Evolutionary conservation across 1,140 invertebrate genomes (phyloP).

Genomic region (Diabrotica virgifera): DNA sequence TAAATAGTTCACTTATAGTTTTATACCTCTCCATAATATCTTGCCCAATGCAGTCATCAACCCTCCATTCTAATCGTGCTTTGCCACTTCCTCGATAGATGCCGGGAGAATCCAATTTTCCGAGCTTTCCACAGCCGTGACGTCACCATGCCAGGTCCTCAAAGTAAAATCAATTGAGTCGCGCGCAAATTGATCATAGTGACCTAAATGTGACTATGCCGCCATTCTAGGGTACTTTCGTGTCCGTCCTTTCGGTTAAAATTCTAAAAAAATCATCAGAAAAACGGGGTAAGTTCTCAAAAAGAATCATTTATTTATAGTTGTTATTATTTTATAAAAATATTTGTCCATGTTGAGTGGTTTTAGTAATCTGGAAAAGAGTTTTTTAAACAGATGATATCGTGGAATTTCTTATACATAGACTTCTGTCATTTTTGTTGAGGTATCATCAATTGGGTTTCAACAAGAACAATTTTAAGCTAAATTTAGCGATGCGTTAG

Average conservation of each 20-base stretch:
- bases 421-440: background rate
- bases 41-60: too few relatives aligned
- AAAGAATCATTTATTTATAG: too few relatives aligned
- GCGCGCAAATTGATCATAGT: conserved; percentile 37
- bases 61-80: background rate
- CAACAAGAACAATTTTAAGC: too few relatives aligned
- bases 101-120: conserved; percentile 16
- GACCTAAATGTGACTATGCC: conserved; percentile 38
- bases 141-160: conserved; percentile 28
- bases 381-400: conserved; percentile 2
- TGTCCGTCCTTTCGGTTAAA: conserved; percentile 32
- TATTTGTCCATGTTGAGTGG: too few relatives aligned
- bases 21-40: too few relatives aligned
- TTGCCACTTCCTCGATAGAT: conserved; percentile 13
- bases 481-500: too few relatives aligned
- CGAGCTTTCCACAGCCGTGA: conserved; percentile 23
- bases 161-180: conserved; percentile 32
- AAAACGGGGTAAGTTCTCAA: conserved; percentile 25
- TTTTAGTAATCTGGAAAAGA: background rate
- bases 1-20: too few relatives aligned
- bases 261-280: conserved; percentile 26
- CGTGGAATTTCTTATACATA: conserved; percentile 1
- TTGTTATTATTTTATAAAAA: too few relatives aligned
- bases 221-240: conserved; percentile 35
- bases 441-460: too few relatives aligned